These are phyloP conservation scores for Rhaphigaster nebulosa DNA, from an alignment of 2,888 invertebrate species.

Conservation along the genomic window DNA sequence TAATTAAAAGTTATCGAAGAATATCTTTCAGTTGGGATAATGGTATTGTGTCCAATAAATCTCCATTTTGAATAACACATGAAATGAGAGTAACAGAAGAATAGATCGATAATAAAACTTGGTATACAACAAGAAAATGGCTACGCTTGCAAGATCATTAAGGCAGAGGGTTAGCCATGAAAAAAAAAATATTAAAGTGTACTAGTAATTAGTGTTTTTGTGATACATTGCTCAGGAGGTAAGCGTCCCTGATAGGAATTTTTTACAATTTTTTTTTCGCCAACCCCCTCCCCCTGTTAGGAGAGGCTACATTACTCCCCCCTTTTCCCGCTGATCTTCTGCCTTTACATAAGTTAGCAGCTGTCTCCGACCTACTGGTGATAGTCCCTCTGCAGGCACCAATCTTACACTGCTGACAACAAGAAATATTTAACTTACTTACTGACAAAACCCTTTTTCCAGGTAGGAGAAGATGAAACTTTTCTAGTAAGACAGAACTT, in stretches of 20 bases:
- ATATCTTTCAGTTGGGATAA: background rate
- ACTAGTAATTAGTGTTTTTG: conserved; percentile 36
- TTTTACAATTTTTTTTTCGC: conserved; percentile 5
- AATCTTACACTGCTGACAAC: background rate
- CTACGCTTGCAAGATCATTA: conserved; percentile 30
- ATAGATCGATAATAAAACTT: background rate
- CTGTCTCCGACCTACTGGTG: conserved; percentile 32
- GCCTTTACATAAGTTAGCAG: conserved; percentile 43
- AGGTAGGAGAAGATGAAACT: conserved; percentile 30
- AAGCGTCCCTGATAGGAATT: conserved; percentile 5
- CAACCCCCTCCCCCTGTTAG: background rate
- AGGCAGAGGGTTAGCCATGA: background rate
- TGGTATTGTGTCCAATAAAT: background rate
- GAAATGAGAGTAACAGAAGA: background rate
- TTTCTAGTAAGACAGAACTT: background rate
- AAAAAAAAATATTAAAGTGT: conserved; percentile 26
- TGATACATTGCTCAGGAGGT: background rate
- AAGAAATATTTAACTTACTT: conserved; percentile 28
- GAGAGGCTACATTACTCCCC: background rate
- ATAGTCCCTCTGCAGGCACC: conserved; percentile 8
- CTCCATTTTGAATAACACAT: background rate
- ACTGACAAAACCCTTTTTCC: conserved; percentile 2
- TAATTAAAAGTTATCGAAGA: no score
- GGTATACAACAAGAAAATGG: background rate
- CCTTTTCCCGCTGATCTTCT: background rate